Percentiles rank a stretch among this genome's conserved stretches.
phyloP scores from a whole-genome alignment of 2,113 vertebrate species.

The Gavia stellata region DNA sequence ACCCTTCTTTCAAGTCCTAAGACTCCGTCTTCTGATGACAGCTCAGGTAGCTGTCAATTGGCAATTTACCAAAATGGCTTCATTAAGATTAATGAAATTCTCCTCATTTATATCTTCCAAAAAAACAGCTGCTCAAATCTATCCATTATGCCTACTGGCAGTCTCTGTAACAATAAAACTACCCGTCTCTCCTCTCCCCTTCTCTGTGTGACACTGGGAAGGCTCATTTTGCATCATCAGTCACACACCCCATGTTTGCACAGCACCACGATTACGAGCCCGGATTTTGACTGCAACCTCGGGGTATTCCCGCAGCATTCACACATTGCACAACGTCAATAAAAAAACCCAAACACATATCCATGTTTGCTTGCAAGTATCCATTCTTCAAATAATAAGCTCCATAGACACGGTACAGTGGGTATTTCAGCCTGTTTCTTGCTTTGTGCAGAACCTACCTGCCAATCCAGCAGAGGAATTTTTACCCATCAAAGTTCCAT shows the following conservation, averaged over 20 bases:
- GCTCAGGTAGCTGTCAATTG: not conserved
- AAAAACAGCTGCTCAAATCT: not conserved
- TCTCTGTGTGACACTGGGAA: fast-evolving
- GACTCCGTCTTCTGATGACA: not conserved
- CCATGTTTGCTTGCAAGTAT: not conserved
- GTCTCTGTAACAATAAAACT: fast-evolving
- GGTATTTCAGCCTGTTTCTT: not conserved
- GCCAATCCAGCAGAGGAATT: not conserved
- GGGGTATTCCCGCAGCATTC: not conserved
- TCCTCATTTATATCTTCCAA: not conserved
- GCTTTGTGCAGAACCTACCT: not conserved
- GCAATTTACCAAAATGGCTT: not conserved
- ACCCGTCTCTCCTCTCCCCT: not conserved
- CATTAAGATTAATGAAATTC: not conserved
- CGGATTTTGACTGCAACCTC: not conserved
- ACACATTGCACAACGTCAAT: too few species aligned
- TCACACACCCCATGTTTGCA: fast-evolving
- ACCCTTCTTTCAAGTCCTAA: not conserved
- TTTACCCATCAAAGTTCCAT: fast-evolving
- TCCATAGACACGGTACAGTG: fast-evolving
- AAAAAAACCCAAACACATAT: too few species aligned
- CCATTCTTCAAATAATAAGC: not conserved
- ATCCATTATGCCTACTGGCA: fast-evolving
- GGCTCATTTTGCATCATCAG: not conserved
- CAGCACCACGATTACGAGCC: not conserved